Conservation (phyloP, 2,113 vertebrate genomes). For the Bambusicola thoracicus region DNA sequence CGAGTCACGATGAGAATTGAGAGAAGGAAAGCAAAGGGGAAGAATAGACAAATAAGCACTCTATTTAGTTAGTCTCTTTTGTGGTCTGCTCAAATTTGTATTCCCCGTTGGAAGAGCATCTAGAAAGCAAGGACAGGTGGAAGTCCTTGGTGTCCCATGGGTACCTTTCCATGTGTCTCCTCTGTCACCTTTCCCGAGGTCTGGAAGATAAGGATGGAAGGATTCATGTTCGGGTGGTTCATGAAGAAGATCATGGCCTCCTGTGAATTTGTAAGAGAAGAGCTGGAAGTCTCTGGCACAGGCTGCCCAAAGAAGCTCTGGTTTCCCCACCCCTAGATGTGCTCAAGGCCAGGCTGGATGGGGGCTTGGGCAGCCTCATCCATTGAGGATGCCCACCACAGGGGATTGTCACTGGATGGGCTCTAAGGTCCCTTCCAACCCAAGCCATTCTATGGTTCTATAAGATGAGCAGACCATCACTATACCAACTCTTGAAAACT, state of each 20-base stretch:
- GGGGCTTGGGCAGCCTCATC: not conserved
- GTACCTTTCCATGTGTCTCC: not conserved
- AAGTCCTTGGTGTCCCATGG: rapidly evolving
- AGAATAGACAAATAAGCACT: not conserved
- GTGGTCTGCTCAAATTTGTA: not conserved
- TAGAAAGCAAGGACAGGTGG: not conserved
- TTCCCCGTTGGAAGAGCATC: not conserved
- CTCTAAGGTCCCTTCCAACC: not conserved
- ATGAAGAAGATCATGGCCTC: rapidly evolving
- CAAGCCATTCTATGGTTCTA: not conserved
- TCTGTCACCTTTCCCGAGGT: not conserved
- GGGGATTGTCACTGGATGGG: not conserved
- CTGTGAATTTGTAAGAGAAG: not conserved
- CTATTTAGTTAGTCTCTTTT: not conserved
- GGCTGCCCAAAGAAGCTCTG: not conserved
- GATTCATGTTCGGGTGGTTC: not conserved
- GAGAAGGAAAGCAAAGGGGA: not conserved
- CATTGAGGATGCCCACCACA: not conserved
- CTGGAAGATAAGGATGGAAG: not conserved
- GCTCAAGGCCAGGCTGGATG: not conserved
- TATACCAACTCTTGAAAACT: not conserved
- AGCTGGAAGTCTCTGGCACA: not conserved
- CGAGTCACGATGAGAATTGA: not conserved
- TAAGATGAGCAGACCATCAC: rapidly evolving
- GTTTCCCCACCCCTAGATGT: not conserved